phyloP scores from a whole-genome alignment of 2,113 vertebrate genomes.

The Colaptes auratus region DNA sequence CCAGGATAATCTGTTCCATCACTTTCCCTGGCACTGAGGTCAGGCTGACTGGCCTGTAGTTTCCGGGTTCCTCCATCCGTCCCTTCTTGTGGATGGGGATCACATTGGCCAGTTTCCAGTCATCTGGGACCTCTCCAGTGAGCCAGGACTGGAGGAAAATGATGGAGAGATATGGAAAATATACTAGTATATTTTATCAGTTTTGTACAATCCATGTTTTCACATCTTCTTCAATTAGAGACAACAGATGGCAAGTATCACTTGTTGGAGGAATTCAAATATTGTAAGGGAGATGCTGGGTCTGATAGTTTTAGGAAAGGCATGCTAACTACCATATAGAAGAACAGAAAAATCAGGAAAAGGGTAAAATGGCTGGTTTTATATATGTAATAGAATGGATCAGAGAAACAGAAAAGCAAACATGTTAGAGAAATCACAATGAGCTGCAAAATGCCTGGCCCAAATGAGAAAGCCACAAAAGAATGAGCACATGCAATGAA shows the following conservation, averaged over 20 bases:
- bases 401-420: neutral
- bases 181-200: neutral
- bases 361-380: neutral
- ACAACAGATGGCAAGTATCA: neutral
- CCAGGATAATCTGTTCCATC: too few relatives aligned
- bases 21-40: too few relatives aligned
- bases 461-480: neutral
- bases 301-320: neutral
- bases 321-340: neutral
- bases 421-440: neutral
- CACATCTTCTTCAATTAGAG: neutral
- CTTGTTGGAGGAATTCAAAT: neutral
- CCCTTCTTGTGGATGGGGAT: too few relatives aligned
- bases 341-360: neutral
- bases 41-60: too few relatives aligned
- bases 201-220: neutral
- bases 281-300: neutral
- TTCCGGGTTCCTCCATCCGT: too few relatives aligned
- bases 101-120: too few relatives aligned
- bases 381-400: neutral
- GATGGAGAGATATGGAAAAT: too few relatives aligned
- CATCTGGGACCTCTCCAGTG: too few relatives aligned
- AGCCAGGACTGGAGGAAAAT: too few relatives aligned
- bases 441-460: neutral
- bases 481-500: fast-evolving